phyloP scores from a whole-genome alignment of 2,888 invertebrate species.

The Pardosa pseudoannulata region DNA sequence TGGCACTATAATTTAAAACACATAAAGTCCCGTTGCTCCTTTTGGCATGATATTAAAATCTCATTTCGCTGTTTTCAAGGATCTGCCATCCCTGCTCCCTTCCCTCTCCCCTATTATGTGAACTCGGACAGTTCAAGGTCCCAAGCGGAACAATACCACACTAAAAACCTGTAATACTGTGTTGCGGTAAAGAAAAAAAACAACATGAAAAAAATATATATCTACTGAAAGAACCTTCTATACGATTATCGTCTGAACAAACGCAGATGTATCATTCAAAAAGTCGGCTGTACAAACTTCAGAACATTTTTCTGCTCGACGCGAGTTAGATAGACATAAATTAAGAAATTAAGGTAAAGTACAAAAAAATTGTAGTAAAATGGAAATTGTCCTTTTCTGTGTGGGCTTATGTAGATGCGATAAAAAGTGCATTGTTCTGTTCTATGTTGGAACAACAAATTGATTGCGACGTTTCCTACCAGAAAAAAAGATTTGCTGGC shows the following conservation, averaged over 20 bases:
- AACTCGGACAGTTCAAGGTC: constrained; percentile 5
- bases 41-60: neutral
- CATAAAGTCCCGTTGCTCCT: neutral
- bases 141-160: neutral
- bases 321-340: neutral
- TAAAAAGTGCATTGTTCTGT: constrained; percentile 12
- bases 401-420: neutral
- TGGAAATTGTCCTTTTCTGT: neutral
- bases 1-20: constrained; percentile 7
- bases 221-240: neutral
- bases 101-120: neutral
- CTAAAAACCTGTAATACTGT: constrained; percentile 13
- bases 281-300: neutral
- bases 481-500: neutral
- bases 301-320: neutral
- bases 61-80: neutral
- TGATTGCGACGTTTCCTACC: neutral
- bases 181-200: neutral
- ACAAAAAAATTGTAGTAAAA: constrained; percentile 6
- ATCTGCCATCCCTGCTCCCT: neutral
- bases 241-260: constrained; percentile 2
- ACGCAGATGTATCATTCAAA: constrained; percentile 13
- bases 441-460: constrained; percentile 2
- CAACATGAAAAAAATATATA: neutral
- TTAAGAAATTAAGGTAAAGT: constrained; percentile 11